These are phyloP conservation scores for Gallinago paraguaiae DNA, from an alignment of 2,113 vertebrate genomes.

Conservation along the genomic window DNA sequence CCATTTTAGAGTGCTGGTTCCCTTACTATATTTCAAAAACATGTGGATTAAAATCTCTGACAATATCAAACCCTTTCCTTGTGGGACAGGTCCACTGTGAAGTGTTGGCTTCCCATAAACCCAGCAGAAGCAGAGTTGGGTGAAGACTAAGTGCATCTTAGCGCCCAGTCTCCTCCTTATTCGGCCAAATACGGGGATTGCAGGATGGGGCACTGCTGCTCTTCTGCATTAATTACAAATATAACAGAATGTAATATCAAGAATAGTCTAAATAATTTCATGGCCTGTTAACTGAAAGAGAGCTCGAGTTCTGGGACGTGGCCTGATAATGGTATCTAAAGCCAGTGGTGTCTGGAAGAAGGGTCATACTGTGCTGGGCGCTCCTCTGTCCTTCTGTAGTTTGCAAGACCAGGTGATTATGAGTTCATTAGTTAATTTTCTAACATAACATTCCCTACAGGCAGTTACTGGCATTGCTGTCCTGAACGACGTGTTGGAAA, in stretches of 20 bases:
- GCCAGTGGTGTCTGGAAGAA: slow-evolving; percentile 38
- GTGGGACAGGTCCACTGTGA: neutral
- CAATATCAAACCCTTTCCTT: neutral
- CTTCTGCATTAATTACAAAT: slow-evolving; percentile 7
- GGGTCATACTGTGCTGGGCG: slow-evolving; percentile 24
- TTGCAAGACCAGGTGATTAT: slow-evolving; percentile 30
- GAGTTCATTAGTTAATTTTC: slow-evolving; percentile 54
- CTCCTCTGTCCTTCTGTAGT: slow-evolving; percentile 22
- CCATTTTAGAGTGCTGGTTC: neutral
- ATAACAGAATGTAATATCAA: neutral
- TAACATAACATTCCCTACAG: slow-evolving; percentile 59
- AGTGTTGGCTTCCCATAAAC: neutral
- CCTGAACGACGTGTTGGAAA: slow-evolving; percentile 35
- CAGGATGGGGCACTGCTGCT: neutral
- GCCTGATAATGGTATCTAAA: slow-evolving; percentile 28
- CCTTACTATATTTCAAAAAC: neutral
- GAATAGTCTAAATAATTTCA: slow-evolving; percentile 48
- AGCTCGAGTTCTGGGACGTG: neutral
- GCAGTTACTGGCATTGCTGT: slow-evolving; percentile 61
- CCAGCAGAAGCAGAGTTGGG: neutral
- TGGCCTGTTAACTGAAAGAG: slow-evolving; percentile 31
- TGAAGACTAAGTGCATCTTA: neutral
- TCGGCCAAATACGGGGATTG: neutral
- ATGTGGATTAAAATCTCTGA: neutral
- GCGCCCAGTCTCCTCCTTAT: neutral